phyloP scores from a whole-genome alignment of 2,888 invertebrate genomes.

The Cyclophora punctaria region DNA sequence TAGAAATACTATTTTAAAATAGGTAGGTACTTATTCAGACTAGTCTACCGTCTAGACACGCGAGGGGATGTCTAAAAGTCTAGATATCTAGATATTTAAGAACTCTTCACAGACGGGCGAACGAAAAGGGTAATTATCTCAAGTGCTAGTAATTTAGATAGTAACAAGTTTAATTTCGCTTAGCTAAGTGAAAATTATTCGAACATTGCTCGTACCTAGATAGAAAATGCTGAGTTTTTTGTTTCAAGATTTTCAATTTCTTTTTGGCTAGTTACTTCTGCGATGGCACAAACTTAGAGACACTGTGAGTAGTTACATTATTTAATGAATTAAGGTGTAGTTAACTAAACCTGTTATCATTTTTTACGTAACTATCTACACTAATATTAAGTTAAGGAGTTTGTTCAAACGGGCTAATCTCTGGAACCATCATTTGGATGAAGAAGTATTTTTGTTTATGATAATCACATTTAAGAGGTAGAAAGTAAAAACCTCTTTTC shows the following conservation, averaged over 20 bases:
- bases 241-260: neutral
- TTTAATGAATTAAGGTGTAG: too few species aligned
- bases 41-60: slow-evolving; percentile 24
- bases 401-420: too few species aligned
- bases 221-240: neutral
- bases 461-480: too few species aligned
- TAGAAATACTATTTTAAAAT: neutral
- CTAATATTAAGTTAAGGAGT: too few species aligned
- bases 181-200: slow-evolving; percentile 1
- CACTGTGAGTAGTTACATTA: too few species aligned
- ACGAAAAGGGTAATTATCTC: slow-evolving; percentile 7
- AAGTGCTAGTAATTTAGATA: slow-evolving; percentile 7
- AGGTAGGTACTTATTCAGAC: neutral
- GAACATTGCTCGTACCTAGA: neutral
- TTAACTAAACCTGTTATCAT: too few species aligned
- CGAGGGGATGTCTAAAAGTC: slow-evolving; percentile 2
- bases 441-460: too few species aligned
- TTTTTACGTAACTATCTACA: too few species aligned
- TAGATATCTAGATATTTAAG: slow-evolving; percentile 11
- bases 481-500: too few species aligned
- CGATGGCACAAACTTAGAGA: too few species aligned
- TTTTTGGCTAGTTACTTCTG: too few species aligned
- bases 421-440: too few species aligned
- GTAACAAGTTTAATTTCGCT: slow-evolving; percentile 15
- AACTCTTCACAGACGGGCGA: slow-evolving; percentile 11